Conservation (phyloP, 2,888 invertebrate species). For the Philereme vetulata region DNA sequence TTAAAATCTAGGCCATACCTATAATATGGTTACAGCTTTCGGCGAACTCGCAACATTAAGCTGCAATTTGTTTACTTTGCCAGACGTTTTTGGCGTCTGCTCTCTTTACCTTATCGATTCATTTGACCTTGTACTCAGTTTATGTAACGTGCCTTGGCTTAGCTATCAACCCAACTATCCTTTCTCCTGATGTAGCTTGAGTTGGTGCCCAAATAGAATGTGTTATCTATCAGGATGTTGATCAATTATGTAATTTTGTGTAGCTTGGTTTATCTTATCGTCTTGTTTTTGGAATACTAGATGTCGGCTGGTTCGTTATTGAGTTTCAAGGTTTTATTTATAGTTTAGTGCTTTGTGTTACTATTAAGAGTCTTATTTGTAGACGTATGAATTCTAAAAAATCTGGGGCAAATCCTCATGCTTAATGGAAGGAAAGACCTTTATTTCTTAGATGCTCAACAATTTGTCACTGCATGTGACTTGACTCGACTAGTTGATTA, state of each 20-base stretch:
- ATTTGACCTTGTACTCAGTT: conserved; percentile 61
- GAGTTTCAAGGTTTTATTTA: background rate
- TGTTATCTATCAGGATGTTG: conserved; percentile 23
- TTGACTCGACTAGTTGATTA: background rate
- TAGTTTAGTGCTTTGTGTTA: background rate
- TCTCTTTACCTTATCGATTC: conserved; percentile 60
- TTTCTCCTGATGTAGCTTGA: conserved; percentile 14
- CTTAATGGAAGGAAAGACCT: no score
- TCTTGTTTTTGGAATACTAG: conserved; percentile 17
- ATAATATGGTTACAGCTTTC: conserved; percentile 10
- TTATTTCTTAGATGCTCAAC: background rate
- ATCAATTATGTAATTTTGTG: conserved; percentile 5
- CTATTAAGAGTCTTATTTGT: background rate
- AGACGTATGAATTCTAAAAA: background rate
- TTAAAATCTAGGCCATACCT: conserved; percentile 20
- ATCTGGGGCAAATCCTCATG: background rate
- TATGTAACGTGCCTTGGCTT: conserved; percentile 56
- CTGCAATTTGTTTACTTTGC: conserved; percentile 39
- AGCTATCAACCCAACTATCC: conserved; percentile 34
- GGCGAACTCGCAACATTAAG: conserved; percentile 12
- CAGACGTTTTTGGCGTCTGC: conserved; percentile 65
- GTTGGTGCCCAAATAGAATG: conserved; percentile 5
- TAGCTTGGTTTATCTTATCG: conserved; percentile 10
- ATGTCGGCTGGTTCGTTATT: conserved; percentile 8
- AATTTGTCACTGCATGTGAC: background rate